Conservation (phyloP, 1,140 invertebrate species). For the Drosophila dunni region DNA sequence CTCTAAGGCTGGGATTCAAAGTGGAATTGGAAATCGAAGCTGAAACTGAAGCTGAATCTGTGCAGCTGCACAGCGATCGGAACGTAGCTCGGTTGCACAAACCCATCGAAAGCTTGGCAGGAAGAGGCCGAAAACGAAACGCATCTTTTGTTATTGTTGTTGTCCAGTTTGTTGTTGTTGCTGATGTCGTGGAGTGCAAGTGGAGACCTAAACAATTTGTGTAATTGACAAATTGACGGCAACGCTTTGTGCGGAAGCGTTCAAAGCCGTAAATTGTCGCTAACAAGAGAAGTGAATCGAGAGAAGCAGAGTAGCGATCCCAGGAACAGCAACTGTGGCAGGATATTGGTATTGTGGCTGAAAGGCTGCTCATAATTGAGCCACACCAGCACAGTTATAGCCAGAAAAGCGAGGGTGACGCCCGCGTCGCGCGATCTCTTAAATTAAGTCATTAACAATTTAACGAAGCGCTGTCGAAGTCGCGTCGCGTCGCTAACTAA, state of each 20-base stretch:
- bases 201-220: slow-evolving; percentile 77
- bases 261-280: slow-evolving; percentile 83
- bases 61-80: slow-evolving; percentile 74
- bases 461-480: slow-evolving; percentile 58
- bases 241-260: slow-evolving; percentile 79
- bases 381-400: slow-evolving; percentile 9
- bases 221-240: slow-evolving; percentile 85
- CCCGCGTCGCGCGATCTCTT: slow-evolving; percentile 68
- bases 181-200: slow-evolving; percentile 39
- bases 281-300: slow-evolving; percentile 60
- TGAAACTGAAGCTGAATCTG: slow-evolving; percentile 49
- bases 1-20: too few species aligned
- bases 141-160: slow-evolving; percentile 42
- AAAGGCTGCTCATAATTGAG: slow-evolving; percentile 55
- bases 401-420: slow-evolving; percentile 42
- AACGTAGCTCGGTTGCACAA: slow-evolving; percentile 52
- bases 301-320: slow-evolving; percentile 43
- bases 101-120: slow-evolving; percentile 48
- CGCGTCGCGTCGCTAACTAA: slow-evolving; percentile 64
- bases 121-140: slow-evolving; percentile 50
- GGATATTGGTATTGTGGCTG: slow-evolving; percentile 66
- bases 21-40: slow-evolving; percentile 42
- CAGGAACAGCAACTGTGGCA: slow-evolving; percentile 40
- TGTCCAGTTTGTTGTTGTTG: slow-evolving; percentile 12
- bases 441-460: slow-evolving; percentile 84